Conservation (phyloP, 2,113 vertebrate genomes). For the Leucosticte australis region DNA sequence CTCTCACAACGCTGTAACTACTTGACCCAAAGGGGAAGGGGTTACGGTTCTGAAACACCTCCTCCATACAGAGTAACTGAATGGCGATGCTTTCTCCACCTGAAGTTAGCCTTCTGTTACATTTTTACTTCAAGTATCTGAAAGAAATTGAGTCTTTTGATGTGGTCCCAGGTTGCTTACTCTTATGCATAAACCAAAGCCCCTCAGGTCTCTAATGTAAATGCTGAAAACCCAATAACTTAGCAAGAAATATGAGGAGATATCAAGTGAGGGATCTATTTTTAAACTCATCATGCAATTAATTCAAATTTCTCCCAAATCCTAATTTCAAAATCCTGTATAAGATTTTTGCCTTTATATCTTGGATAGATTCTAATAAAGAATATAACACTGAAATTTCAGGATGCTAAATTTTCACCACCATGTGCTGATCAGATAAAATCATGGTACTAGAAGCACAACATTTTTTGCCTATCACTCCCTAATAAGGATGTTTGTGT, state of each 20-base stretch:
- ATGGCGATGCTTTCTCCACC: neutral
- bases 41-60: neutral
- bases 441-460: neutral
- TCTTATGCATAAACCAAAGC: neutral
- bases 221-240: neutral
- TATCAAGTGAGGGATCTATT: accelerated
- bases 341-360: neutral
- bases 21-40: neutral
- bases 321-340: neutral
- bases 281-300: neutral
- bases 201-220: neutral
- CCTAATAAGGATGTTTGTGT: neutral
- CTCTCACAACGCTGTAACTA: neutral
- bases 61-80: neutral
- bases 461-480: neutral
- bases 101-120: neutral
- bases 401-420: neutral
- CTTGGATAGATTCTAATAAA: neutral
- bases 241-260: neutral
- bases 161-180: neutral
- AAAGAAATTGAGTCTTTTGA: neutral
- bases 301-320: neutral
- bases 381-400: neutral
- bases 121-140: neutral
- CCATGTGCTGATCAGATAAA: neutral